phyloP scores from a whole-genome alignment of 2,113 vertebrate genomes.

The Bos taurus region ARS-UCD2.0 NC_037330.1:117678001-117678500 shows the following conservation, averaged over 20 bases:
- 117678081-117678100: neutral
- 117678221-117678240: neutral
- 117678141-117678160: neutral
- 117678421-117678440: rapidly evolving
- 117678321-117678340: neutral
- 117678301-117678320: neutral
- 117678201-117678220: neutral
- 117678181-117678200: neutral
- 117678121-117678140: neutral
- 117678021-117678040: neutral
- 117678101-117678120: neutral
- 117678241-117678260: neutral
- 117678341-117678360: rapidly evolving
- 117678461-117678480: neutral
- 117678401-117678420: rapidly evolving
- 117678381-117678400: neutral
- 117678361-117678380: rapidly evolving
- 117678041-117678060: neutral
- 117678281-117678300: neutral
- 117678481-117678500: neutral
- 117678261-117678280: neutral
- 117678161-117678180: neutral
- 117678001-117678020: neutral
- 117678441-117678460: neutral
- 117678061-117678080: neutral